Evolutionary conservation across 2,888 invertebrate genomes (phyloP), one percentile per base, ranked within the genome.

Genomic region (Chalcis sispes): DNA sequence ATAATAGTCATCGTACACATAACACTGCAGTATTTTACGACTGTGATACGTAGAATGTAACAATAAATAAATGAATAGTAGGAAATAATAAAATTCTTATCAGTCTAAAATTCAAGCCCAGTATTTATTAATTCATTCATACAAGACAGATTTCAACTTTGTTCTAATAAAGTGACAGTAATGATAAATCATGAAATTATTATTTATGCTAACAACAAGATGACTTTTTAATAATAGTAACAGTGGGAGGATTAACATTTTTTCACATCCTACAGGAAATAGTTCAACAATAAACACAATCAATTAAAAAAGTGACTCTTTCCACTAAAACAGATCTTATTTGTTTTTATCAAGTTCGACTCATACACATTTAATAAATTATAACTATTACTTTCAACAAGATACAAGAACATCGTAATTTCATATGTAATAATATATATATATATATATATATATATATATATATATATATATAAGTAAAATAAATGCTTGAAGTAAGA

Each of bases 1-100:
- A 79, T 80, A 80, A 83, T 81, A 81, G n/a, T n/a, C n/a, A 77
- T 67, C 32, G 23, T 46, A 50, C 46, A 71, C 42, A 32, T 18
- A 13, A 42, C 20, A 32, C 32, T 73, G 1, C 25, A 15, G 1
- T 50, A 7, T 20, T 50, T 25, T 36, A 29, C 10, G 27, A 27
- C 13, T 42, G n/a, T 13, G 8, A 20, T 25, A 23, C 25, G 29
- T 52, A n/a, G 46, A 67, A 73, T 59, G 29, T 54, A 10, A 54
- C 48, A 29, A 8, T 15, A 40, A 66, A n/a, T 54, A 27, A 62
- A 46, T 13, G 3, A 5, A 25, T n/a, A 25, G 42, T 40, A 18
- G 50, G 13, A 40, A 71, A 54, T 54, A 50, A 65, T 62, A 42
- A 25, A 77, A n/a, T 69, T 8, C 42, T 73, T 74, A 72, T 78